phyloP scores from a whole-genome alignment of 2,888 invertebrate genomes.

The Drosophila hamatofila region DNA sequence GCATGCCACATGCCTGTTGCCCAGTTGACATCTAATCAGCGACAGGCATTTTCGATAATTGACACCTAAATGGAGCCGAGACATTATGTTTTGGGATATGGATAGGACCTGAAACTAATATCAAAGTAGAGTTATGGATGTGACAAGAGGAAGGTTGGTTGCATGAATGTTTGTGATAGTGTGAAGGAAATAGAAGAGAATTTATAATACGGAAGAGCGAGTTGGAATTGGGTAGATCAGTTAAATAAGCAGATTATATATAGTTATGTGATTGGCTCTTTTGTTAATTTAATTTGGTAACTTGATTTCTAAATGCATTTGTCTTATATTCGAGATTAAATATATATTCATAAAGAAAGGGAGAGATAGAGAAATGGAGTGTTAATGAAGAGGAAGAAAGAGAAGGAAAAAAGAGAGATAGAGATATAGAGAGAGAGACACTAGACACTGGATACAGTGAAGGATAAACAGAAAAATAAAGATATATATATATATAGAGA shows the following conservation, averaged over 20 bases:
- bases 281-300: no score
- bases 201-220: not conserved
- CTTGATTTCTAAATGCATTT: no score
- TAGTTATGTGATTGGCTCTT: not conserved
- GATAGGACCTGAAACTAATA: not conserved
- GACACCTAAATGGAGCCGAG: conserved; percentile 28
- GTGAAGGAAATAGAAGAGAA: not conserved
- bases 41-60: conserved; percentile 29
- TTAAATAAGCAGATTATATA: not conserved
- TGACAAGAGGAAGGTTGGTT: not conserved
- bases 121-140: not conserved
- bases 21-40: conserved; percentile 47
- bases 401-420: no score
- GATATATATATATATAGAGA: no score
- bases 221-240: not conserved
- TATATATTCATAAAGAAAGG: no score
- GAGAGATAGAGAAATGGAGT: no score
- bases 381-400: no score
- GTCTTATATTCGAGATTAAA: no score
- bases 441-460: no score
- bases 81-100: not conserved
- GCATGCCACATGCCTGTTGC: conserved; percentile 18
- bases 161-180: not conserved
- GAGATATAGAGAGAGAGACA: no score
- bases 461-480: no score